These are phyloP conservation scores for Procapra przewalskii DNA, from an alignment of 2,113 vertebrate genomes.

Conservation along the genomic window DNA sequence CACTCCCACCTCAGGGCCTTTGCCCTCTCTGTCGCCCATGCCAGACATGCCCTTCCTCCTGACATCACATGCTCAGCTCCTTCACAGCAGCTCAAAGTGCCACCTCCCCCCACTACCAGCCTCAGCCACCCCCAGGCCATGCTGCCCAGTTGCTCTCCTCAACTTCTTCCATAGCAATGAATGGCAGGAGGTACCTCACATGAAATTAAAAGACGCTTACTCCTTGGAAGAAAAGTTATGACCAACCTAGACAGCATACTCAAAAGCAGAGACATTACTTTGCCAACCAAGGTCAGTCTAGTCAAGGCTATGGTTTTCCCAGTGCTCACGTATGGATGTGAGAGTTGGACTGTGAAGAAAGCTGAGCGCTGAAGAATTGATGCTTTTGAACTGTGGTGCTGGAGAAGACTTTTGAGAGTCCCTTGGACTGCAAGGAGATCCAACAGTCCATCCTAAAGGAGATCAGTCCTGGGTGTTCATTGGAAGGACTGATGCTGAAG, in stretches of 20 bases:
- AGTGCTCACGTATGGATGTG: not conserved
- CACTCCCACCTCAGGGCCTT: not conserved
- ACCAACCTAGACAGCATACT: not conserved
- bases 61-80: accelerated
- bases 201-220: not conserved
- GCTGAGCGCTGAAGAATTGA: not conserved
- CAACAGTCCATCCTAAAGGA: not conserved
- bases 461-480: not conserved
- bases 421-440: not conserved
- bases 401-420: not conserved
- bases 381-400: not conserved
- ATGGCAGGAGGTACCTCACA: not conserved
- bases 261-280: not conserved
- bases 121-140: not conserved
- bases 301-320: not conserved
- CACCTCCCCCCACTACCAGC: not conserved
- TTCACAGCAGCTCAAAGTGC: not conserved
- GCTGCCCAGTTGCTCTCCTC: accelerated
- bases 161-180: not conserved
- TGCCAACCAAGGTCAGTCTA: not conserved
- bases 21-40: not conserved
- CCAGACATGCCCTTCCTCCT: not conserved
- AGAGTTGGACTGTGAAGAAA: not conserved
- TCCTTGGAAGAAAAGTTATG: not conserved
- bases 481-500: not conserved